Evolutionary conservation across 1,140 invertebrate species (phyloP).

Genomic region (Bombus fervidus): DNA sequence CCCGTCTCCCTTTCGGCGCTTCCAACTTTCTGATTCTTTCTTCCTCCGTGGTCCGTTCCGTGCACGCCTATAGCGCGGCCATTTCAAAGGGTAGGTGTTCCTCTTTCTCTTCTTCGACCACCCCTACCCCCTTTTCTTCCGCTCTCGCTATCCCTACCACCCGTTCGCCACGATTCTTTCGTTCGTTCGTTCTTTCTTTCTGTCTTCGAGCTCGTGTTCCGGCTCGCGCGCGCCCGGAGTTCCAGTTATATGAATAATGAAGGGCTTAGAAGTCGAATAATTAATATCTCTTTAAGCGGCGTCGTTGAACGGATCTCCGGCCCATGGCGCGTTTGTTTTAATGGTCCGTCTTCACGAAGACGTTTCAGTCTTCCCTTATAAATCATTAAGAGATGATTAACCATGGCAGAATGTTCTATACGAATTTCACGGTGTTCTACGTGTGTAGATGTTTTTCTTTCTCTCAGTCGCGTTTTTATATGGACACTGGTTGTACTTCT

Average conservation of each 20-base stretch:
- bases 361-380: neutral
- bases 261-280: conserved; percentile 53
- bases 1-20: neutral
- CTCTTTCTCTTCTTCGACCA: conserved; percentile 40
- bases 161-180: neutral
- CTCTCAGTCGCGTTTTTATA: too few species aligned
- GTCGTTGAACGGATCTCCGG: conserved; percentile 44
- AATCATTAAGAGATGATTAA: conserved; percentile 30
- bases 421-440: neutral
- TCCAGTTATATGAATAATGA: conserved; percentile 55
- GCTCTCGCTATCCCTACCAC: neutral
- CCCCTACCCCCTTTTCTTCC: neutral
- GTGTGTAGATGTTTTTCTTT: neutral
- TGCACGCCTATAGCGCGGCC: conserved; percentile 10
- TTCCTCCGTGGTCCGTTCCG: neutral
- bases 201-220: conserved; percentile 14
- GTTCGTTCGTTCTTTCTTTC: conserved; percentile 26
- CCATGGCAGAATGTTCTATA: conserved; percentile 14
- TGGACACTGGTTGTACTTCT: neutral
- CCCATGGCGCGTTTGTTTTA: conserved; percentile 39
- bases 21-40: conserved; percentile 29
- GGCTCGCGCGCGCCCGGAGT: conserved; percentile 18
- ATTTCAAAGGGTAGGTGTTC: conserved; percentile 43
- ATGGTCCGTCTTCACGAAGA: conserved; percentile 33
- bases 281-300: conserved; percentile 54